Percentiles rank a stretch among this genome's conserved stretches.
Evolutionary conservation across 2,113 vertebrate species (phyloP).

Genomic region (Phaethornis superciliosus): DNA sequence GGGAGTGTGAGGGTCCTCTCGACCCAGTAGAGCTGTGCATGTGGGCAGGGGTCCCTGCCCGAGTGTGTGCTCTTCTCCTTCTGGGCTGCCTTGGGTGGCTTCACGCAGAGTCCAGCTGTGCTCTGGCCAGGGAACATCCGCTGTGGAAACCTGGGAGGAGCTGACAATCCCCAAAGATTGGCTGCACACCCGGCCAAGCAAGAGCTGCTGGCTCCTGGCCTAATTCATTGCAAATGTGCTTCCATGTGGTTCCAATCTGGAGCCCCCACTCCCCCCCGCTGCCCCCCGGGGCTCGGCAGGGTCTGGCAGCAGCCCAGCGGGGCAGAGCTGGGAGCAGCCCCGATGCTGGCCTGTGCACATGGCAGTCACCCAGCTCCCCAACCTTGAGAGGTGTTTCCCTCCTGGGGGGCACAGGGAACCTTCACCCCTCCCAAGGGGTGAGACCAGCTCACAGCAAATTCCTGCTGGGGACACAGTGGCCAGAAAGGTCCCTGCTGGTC

Average conservation of each 20-base stretch:
- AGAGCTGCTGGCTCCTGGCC: conserved; percentile 74
- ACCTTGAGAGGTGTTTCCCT: neutral
- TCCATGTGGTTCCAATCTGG: conserved; percentile 88
- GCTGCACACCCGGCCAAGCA: conserved; percentile 68
- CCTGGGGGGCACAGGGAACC: neutral
- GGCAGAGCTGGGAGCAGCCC: neutral
- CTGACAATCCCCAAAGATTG: conserved; percentile 76
- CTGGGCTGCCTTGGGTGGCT: conserved; percentile 80
- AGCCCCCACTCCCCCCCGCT: conserved; percentile 28
- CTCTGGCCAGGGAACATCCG: conserved; percentile 90
- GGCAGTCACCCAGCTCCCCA: neutral
- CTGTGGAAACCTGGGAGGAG: conserved; percentile 85
- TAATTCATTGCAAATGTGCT: conserved; percentile 82
- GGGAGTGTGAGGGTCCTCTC: neutral
- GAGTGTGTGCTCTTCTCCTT: conserved; percentile 48
- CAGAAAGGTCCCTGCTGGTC: neutral
- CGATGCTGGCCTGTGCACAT: fast-evolving
- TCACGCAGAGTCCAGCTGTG: conserved; percentile 86
- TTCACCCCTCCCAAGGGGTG: neutral
- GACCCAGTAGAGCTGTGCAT: neutral
- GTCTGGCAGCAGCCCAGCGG: neutral
- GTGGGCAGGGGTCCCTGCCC: neutral
- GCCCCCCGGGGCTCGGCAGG: neutral
- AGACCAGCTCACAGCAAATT: neutral
- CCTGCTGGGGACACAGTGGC: neutral